Percentiles rank a stretch among this genome's conserved stretches.
phyloP scores from a whole-genome alignment of 2,888 invertebrate species.

The Amiota minor region DNA sequence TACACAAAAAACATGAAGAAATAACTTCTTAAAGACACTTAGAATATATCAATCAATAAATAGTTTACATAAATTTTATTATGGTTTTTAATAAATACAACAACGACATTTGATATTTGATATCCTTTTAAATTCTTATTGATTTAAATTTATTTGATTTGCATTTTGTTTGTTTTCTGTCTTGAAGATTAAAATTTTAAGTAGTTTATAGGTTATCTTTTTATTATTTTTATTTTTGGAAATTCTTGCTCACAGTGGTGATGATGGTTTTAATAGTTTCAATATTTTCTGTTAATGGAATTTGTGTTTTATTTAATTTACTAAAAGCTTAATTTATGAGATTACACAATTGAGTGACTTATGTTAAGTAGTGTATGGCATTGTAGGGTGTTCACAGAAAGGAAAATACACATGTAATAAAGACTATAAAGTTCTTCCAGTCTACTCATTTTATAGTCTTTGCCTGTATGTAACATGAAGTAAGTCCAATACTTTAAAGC shows the following conservation, averaged over 20 bases:
- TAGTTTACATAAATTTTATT: conserved; percentile 1
- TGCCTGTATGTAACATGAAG: too few species aligned
- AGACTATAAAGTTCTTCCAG: too few species aligned
- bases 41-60: neutral
- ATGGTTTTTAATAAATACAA: conserved; percentile 53
- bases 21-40: conserved; percentile 45
- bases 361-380: neutral
- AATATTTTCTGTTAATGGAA: neutral
- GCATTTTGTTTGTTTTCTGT: neutral
- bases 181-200: conserved; percentile 5
- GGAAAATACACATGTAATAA: too few species aligned
- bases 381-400: neutral
- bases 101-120: conserved; percentile 65
- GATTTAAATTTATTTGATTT: conserved; percentile 33
- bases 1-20: conserved; percentile 14
- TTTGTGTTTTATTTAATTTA: neutral
- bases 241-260: too few species aligned
- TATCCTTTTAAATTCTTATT: conserved; percentile 63
- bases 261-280: neutral
- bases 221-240: too few species aligned
- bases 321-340: conserved; percentile 16
- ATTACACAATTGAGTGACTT: conserved; percentile 18
- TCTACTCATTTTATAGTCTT: too few species aligned
- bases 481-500: too few species aligned
- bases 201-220: too few species aligned